These are phyloP conservation scores for Sipha maydis DNA, from an alignment of 2,888 invertebrate species.

Conservation along the genomic window DNA sequence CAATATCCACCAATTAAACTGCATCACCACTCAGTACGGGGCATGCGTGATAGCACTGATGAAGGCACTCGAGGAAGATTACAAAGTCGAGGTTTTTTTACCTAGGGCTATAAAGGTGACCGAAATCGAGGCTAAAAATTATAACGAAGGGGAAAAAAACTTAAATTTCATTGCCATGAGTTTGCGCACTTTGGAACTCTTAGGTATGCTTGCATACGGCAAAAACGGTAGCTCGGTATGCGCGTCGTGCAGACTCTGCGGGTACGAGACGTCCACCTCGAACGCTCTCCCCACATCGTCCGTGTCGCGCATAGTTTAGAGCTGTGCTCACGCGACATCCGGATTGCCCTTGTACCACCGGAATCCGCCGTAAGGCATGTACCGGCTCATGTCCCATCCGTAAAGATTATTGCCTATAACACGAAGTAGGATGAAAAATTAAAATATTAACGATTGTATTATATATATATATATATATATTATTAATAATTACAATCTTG, in stretches of 20 bases:
- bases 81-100: no score
- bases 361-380: not conserved
- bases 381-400: not conserved
- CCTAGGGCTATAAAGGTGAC: no score
- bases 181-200: not conserved
- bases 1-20: no score
- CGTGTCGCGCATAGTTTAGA: not conserved
- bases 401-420: not conserved
- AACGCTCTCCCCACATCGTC: not conserved
- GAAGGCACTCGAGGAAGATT: no score
- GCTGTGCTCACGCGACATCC: not conserved
- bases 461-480: no score
- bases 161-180: no score
- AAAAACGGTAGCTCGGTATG: not conserved
- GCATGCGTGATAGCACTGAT: no score
- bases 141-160: no score
- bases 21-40: no score
- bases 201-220: not conserved
- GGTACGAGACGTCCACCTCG: not conserved
- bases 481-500: slow-evolving; percentile 8
- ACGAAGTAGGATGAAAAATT: no score
- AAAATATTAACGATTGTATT: no score
- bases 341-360: not conserved
- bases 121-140: no score
- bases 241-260: not conserved